Percentiles rank a stretch among this genome's conserved stretches.
Conservation (phyloP, 2,113 vertebrate species). For the Percina caprodes region DNA sequence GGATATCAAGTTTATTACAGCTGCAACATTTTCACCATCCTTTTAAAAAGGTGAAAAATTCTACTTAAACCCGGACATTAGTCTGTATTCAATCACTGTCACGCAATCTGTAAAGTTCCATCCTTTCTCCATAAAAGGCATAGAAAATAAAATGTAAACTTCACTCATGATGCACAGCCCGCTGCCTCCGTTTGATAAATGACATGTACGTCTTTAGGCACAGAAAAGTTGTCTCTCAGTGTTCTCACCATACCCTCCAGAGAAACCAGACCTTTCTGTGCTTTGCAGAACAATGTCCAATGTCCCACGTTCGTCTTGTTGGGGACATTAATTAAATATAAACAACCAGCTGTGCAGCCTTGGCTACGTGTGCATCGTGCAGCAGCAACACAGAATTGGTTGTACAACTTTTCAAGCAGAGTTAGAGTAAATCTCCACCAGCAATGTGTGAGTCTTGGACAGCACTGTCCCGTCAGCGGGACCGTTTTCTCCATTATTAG, state of each 20-base stretch:
- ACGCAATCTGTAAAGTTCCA: neutral
- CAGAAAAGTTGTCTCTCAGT: neutral
- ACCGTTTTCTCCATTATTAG: no score
- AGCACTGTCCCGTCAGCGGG: no score
- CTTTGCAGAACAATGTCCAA: conserved; percentile 18
- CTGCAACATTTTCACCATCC: neutral
- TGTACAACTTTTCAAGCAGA: conserved; percentile 13
- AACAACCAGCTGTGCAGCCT: conserved; percentile 46
- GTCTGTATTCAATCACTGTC: neutral
- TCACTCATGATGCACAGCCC: neutral
- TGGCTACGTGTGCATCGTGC: neutral
- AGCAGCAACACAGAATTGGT: conserved; percentile 28
- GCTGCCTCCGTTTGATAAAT: conserved; percentile 40
- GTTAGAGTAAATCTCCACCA: neutral
- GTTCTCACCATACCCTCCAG: conserved; percentile 19
- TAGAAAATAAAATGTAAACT: neutral
- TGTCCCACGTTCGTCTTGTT: conserved; percentile 17
- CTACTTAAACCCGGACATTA: neutral
- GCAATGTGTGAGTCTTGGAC: neutral
- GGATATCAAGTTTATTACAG: conserved; percentile 11
- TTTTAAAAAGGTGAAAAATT: neutral
- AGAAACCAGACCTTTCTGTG: conserved; percentile 34
- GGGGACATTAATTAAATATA: conserved; percentile 55
- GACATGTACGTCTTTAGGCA: conserved; percentile 18
- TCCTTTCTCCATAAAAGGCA: neutral